Percentiles rank a stretch among this genome's conserved stretches.
These are phyloP conservation scores for Trissoscelio sp. DNA, from an alignment of 2,888 invertebrate genomes.

Conservation along the genomic window DNA sequence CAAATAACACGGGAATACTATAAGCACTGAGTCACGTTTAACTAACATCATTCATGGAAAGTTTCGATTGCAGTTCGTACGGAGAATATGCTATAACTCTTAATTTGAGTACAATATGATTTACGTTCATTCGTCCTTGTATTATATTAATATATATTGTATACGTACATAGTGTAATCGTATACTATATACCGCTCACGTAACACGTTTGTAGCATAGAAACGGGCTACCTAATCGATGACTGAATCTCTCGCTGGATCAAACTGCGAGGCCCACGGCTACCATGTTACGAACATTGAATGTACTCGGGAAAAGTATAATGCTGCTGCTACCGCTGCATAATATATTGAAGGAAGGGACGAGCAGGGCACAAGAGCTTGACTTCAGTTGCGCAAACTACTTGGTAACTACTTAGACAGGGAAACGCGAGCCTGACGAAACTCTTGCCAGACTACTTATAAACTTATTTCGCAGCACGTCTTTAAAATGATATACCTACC, in stretches of 20 bases:
- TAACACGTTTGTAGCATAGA: constrained; percentile 63
- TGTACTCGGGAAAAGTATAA: constrained; percentile 68
- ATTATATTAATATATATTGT: constrained; percentile 56
- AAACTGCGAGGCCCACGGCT: constrained; percentile 51
- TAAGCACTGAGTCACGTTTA: constrained; percentile 50
- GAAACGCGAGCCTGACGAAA: constrained; percentile 78
- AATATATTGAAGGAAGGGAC: constrained; percentile 75
- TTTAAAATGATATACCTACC: constrained; percentile 80
- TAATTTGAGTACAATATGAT: constrained; percentile 55
- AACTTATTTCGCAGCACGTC: constrained; percentile 81
- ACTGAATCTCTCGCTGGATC: constrained; percentile 62
- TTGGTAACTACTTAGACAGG: constrained; percentile 80
- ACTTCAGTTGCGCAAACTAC: constrained; percentile 79
- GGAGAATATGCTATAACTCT: constrained; percentile 52
- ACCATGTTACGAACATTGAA: constrained; percentile 61
- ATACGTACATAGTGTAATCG: constrained; percentile 38
- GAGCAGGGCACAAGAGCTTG: constrained; percentile 73
- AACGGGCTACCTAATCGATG: constrained; percentile 68
- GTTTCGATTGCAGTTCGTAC: constrained; percentile 54
- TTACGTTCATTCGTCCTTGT: constrained; percentile 42
- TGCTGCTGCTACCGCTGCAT: constrained; percentile 73
- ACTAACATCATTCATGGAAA: constrained; percentile 55
- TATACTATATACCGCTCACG: constrained; percentile 27
- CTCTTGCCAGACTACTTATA: constrained; percentile 80
- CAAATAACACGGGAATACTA: constrained; percentile 31